Percentiles rank a stretch among this genome's conserved stretches.
Conservation (phyloP, 2,797 vertebrate genomes). For the Psittacula echo region DNA sequence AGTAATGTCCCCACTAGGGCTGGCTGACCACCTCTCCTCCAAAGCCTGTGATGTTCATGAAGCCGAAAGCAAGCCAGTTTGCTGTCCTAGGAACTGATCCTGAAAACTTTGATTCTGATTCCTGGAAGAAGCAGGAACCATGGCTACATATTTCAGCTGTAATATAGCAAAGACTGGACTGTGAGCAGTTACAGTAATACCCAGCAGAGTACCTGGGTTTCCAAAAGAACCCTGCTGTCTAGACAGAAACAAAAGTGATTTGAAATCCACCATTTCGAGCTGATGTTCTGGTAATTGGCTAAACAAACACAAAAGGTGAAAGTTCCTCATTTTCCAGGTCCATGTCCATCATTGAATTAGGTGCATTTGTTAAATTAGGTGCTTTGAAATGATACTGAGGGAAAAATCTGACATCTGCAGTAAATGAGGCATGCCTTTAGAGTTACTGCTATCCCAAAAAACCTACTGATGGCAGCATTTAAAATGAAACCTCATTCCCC, state of each 20-base stretch:
- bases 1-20: neutral
- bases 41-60: accelerated
- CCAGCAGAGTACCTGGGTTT: neutral
- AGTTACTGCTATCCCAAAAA: neutral
- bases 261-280: neutral
- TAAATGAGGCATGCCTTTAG: neutral
- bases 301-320: slow-evolving; percentile 32
- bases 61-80: neutral
- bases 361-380: slow-evolving; percentile 6
- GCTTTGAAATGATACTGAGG: neutral
- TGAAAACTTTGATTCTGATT: neutral
- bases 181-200: neutral
- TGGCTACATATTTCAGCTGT: neutral
- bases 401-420: neutral
- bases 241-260: neutral
- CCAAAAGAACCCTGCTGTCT: neutral
- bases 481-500: neutral
- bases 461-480: neutral
- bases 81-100: neutral
- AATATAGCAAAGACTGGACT: neutral
- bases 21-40: neutral
- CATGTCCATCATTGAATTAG: neutral
- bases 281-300: neutral
- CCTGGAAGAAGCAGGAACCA: neutral
- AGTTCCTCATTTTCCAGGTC: neutral